Percentiles rank a stretch among this genome's conserved stretches.
Evolutionary conservation across 2,113 vertebrate species (phyloP).

Genomic region (Aix galericulata): DNA sequence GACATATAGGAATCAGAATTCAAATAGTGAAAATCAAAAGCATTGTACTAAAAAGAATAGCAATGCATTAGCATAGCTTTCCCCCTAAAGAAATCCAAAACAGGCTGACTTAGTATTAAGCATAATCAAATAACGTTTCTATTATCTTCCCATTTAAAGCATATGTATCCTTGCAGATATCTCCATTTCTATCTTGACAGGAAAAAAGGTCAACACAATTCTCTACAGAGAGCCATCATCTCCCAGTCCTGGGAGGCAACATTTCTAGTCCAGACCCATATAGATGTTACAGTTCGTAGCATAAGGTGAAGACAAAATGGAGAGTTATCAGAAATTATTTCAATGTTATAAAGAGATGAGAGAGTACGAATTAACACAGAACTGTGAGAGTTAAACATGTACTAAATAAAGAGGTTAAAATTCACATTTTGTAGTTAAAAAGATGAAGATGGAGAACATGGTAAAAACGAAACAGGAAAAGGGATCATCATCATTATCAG

Average conservation of each 20-base stretch:
- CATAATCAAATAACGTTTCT: neutral
- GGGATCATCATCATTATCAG: neutral
- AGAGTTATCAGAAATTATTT: neutral
- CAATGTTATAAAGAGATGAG: neutral
- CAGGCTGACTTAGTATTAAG: neutral
- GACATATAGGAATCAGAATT: neutral
- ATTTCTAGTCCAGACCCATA: neutral
- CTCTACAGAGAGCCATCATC: neutral
- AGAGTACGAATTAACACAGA: neutral
- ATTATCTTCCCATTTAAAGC: neutral
- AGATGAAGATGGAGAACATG: neutral
- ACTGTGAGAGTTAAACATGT: neutral
- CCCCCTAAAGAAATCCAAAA: neutral
- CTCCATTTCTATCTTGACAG: neutral
- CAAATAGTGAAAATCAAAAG: neutral
- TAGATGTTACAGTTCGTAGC: neutral
- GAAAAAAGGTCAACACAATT: neutral
- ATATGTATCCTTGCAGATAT: neutral
- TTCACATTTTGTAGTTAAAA: neutral
- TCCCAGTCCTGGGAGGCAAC: neutral
- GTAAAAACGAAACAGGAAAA: neutral
- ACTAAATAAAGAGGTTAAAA: neutral
- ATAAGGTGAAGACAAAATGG: neutral
- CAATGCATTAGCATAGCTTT: neutral
- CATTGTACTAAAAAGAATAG: neutral